These are phyloP conservation scores for Antigone vipio DNA, from an alignment of 2,113 vertebrate species.

Conservation along the genomic window DNA sequence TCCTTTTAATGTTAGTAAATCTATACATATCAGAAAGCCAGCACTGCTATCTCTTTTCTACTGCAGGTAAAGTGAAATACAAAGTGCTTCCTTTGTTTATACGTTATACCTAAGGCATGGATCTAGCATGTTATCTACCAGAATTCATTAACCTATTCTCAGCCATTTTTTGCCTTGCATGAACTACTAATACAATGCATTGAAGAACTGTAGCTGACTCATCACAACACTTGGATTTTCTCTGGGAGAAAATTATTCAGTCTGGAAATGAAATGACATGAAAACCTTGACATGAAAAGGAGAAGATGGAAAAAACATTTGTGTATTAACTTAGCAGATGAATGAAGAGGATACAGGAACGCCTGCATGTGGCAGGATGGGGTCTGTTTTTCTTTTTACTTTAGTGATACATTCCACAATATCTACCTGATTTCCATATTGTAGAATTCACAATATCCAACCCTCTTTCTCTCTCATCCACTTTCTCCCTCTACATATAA, in stretches of 20 bases:
- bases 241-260: slow-evolving; percentile 9
- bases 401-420: not conserved
- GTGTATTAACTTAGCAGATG: not conserved
- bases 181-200: not conserved
- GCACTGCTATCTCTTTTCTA: not conserved
- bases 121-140: not conserved
- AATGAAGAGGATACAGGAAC: not conserved
- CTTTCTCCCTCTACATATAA: not conserved
- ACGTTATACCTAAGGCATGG: not conserved
- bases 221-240: not conserved
- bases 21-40: not conserved
- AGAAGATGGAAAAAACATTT: slow-evolving; percentile 15
- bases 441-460: not conserved
- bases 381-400: not conserved
- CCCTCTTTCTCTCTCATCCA: not conserved
- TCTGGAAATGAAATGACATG: slow-evolving; percentile 1
- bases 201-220: slow-evolving; percentile 27
- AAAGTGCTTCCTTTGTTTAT: slow-evolving; percentile 8
- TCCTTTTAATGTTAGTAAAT: not conserved
- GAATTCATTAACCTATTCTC: slow-evolving; percentile 17
- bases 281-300: not conserved
- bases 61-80: not conserved
- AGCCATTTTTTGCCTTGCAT: slow-evolving; percentile 6
- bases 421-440: not conserved
- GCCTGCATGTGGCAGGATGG: not conserved